These are phyloP conservation scores for Phalera bucephala DNA, from an alignment of 2,888 invertebrate genomes.

Conservation along the genomic window DNA sequence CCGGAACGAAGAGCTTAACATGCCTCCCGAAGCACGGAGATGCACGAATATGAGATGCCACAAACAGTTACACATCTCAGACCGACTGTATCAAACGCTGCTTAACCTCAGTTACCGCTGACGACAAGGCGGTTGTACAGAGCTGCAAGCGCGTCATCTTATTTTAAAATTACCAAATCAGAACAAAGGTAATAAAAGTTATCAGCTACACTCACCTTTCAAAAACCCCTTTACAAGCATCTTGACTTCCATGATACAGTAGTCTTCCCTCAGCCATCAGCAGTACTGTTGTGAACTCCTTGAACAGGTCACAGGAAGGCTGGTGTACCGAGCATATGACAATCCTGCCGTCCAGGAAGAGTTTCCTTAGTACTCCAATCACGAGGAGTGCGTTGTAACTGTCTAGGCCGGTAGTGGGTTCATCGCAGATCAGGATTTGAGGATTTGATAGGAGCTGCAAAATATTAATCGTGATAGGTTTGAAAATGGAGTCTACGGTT, in stretches of 20 bases:
- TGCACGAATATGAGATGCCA: no score
- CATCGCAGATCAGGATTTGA: constrained; percentile 94
- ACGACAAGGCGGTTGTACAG: no score
- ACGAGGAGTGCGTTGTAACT: constrained; percentile 93
- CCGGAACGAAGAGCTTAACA: no score
- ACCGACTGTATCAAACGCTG: no score
- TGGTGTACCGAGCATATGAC: constrained; percentile 95
- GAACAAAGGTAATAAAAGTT: no score
- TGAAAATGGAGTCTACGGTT: no score
- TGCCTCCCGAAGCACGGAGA: no score
- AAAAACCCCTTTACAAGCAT: constrained; percentile 85
- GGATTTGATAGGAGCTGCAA: constrained; percentile 92
- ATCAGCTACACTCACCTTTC: constrained; percentile 85
- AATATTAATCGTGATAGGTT: background rate
- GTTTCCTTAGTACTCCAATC: constrained; percentile 85
- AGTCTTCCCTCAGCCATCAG: constrained; percentile 90
- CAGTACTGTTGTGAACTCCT: constrained; percentile 89
- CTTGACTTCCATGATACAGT: constrained; percentile 89
- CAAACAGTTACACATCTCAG: no score
- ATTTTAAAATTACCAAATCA: no score
- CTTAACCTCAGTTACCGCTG: no score
- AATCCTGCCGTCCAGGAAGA: constrained; percentile 86
- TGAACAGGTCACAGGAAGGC: constrained; percentile 92
- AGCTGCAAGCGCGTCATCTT: no score
- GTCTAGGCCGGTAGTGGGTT: constrained; percentile 96